These are phyloP conservation scores for Conistra vaccinii DNA, from an alignment of 2,888 invertebrate genomes.

Conservation along the genomic window DNA sequence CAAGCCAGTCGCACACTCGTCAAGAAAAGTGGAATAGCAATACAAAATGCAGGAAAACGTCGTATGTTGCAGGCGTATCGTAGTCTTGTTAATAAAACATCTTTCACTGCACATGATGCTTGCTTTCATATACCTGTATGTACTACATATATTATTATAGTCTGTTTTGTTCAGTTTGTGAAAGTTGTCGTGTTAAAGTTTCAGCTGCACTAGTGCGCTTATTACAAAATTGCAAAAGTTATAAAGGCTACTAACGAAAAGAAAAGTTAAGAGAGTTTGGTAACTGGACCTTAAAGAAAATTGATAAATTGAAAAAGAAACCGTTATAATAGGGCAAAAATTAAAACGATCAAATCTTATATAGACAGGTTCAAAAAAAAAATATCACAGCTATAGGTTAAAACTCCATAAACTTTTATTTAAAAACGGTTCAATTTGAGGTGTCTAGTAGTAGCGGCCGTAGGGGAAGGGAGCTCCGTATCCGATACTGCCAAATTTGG, in stretches of 20 bases:
- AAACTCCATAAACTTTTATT: conserved; percentile 49
- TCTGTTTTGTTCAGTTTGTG: conserved; percentile 5
- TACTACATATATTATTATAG: neutral
- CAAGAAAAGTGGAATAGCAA: conserved; percentile 17
- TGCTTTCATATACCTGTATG: conserved; percentile 2
- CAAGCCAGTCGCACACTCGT: conserved; percentile 16
- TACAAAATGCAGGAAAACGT: conserved; percentile 25
- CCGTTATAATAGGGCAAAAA: too few species aligned
- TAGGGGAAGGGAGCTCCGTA: conserved; percentile 62
- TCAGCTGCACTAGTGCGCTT: conserved; percentile 1
- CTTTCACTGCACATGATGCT: conserved; percentile 10
- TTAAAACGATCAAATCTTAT: neutral
- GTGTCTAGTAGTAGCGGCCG: conserved; percentile 61
- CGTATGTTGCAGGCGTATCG: conserved; percentile 8
- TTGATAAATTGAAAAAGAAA: neutral
- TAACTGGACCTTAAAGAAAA: neutral
- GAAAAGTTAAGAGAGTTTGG: neutral
- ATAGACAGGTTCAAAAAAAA: neutral
- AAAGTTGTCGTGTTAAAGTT: conserved; percentile 15
- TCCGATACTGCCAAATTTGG: conserved; percentile 41
- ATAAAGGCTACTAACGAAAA: neutral
- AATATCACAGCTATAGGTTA: neutral
- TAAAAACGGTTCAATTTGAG: conserved; percentile 35
- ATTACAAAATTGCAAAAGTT: conserved; percentile 21
- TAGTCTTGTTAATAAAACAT: conserved; percentile 45